Evolutionary conservation across 2,888 invertebrate species (phyloP).

Genomic region (Gasteruption jaculator): DNA sequence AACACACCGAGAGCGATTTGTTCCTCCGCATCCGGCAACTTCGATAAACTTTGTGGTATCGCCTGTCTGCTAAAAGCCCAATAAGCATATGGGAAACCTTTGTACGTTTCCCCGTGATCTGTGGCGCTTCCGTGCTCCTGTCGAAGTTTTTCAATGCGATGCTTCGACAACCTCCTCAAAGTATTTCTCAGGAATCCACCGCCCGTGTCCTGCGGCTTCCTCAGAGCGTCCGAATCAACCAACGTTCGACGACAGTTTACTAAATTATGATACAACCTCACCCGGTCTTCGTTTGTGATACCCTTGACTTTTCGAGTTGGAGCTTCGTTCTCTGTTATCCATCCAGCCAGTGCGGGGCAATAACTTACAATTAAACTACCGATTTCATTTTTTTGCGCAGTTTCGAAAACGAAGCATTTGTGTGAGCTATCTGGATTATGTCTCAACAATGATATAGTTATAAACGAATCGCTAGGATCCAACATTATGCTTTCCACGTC

Average conservation of each 20-base stretch:
- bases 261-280: conserved; percentile 82
- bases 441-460: conserved; percentile 82
- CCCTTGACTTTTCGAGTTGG: conserved; percentile 61
- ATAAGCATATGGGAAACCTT: conserved; percentile 79
- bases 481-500: conserved; percentile 88
- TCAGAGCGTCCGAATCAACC: conserved; percentile 76
- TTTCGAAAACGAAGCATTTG: conserved; percentile 91
- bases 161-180: conserved; percentile 77
- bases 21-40: conserved; percentile 81
- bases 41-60: conserved; percentile 77
- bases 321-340: conserved; percentile 72
- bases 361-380: conserved; percentile 90
- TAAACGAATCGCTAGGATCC: conserved; percentile 88
- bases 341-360: conserved; percentile 77
- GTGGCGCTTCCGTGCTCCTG: conserved; percentile 63
- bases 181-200: conserved; percentile 89
- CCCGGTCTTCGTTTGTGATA: conserved; percentile 84
- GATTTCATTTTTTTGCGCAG: conserved; percentile 83
- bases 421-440: conserved; percentile 64
- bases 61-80: conserved; percentile 87
- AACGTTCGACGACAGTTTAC: conserved; percentile 77
- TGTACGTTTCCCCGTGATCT: conserved; percentile 78
- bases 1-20: conserved; percentile 84
- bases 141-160: conserved; percentile 73
- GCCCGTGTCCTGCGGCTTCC: conserved; percentile 77